Evolutionary conservation across 2,113 vertebrate genomes (phyloP).

Genomic region (Emydocephalus ijimae): DNA sequence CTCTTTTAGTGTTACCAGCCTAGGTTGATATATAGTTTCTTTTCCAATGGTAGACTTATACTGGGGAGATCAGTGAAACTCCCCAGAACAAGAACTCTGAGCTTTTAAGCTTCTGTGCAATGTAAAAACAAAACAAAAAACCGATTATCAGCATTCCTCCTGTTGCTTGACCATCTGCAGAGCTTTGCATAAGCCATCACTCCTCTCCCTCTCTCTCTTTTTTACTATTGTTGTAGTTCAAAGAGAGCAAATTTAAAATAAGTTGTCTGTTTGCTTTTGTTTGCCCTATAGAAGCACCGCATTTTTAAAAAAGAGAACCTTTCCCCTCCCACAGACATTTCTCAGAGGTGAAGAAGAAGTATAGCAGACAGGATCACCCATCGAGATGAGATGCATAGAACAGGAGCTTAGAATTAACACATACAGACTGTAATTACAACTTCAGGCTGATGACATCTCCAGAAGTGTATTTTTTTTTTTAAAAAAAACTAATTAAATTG

Average conservation of each 20-base stretch:
- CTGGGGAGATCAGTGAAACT: neutral
- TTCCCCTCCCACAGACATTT: conserved; percentile 35
- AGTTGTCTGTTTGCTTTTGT: neutral
- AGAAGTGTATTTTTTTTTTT: conserved; percentile 71
- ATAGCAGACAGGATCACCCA: conserved; percentile 63
- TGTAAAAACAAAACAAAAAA: neutral
- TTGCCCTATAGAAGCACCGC: neutral
- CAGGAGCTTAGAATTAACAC: conserved; percentile 66
- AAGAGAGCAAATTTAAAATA: neutral
- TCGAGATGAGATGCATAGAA: conserved; percentile 41
- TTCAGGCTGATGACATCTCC: conserved; percentile 72
- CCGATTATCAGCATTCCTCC: neutral
- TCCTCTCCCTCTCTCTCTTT: neutral
- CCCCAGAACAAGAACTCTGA: neutral
- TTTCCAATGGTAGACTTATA: neutral
- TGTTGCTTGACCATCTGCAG: neutral
- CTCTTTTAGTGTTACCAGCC: neutral
- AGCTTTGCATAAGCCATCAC: neutral
- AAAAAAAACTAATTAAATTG: conserved; percentile 73
- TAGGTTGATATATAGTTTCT: neutral
- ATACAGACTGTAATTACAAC: conserved; percentile 76
- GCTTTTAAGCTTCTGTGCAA: neutral
- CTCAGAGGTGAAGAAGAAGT: conserved; percentile 37
- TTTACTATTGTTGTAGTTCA: no score
- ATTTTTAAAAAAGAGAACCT: neutral